Evolutionary conservation across 2,797 vertebrate genomes (phyloP).

Genomic region (Dicrostonyx torquatus): DNA sequence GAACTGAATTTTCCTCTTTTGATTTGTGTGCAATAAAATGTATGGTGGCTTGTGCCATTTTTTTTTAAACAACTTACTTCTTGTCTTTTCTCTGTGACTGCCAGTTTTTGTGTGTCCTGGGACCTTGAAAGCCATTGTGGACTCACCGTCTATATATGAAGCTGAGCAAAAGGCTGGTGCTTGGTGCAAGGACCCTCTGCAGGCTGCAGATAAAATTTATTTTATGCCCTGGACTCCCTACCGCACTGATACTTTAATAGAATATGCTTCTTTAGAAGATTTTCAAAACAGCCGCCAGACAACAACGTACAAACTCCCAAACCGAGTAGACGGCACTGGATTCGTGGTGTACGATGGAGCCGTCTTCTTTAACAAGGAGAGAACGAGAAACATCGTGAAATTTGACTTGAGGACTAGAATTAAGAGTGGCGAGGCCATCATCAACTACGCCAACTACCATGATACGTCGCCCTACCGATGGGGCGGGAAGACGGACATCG

Average conservation of each 20-base stretch:
- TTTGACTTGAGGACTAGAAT: constrained; percentile 99
- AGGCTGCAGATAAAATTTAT: constrained; percentile 99
- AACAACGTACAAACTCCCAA: constrained; percentile 97
- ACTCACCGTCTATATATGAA: constrained; percentile 97
- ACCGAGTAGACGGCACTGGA: constrained; percentile 98
- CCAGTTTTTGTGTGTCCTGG: constrained; percentile 99
- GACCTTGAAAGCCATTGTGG: constrained; percentile 99
- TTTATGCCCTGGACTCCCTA: constrained; percentile 99
- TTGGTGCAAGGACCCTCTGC: constrained; percentile 99
- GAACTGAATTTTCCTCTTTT: constrained; percentile 84
- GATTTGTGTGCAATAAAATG: constrained; percentile 80
- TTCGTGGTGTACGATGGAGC: constrained; percentile 99
- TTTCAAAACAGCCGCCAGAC: constrained; percentile 97
- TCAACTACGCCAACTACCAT: constrained; percentile 99
- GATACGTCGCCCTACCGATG: constrained; percentile 99
- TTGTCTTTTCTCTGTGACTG: constrained; percentile 93
- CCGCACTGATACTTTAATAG: constrained; percentile 97
- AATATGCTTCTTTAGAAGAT: constrained; percentile 97
- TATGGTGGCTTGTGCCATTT: constrained; percentile 62
- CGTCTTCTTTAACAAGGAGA: constrained; percentile 99
- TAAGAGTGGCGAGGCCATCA: constrained; percentile 99
- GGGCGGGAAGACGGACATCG: constrained; percentile 99
- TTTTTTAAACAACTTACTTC: constrained; percentile 81
- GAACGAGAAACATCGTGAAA: constrained; percentile 99
- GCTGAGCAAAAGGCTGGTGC: constrained; percentile 99